Evolutionary conservation across 2,888 invertebrate species (phyloP).

Genomic region (Actias luna): DNA sequence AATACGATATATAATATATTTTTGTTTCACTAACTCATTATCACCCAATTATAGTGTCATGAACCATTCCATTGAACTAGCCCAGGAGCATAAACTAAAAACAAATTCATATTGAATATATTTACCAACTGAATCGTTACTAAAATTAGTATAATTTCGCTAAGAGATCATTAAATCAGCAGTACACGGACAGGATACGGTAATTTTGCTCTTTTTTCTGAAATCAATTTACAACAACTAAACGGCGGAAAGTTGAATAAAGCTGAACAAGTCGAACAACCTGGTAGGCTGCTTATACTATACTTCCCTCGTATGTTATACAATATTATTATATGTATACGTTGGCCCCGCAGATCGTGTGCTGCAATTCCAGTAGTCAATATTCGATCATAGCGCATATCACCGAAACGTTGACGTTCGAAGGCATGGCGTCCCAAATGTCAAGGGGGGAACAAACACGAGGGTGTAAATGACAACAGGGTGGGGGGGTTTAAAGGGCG

Average conservation of each 20-base stretch:
- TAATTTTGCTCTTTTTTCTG: constrained; percentile 10
- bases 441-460: constrained; percentile 38
- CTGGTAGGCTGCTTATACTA: background rate
- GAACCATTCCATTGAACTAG: background rate
- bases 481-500: constrained; percentile 43
- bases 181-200: constrained; percentile 14
- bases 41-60: constrained; percentile 8
- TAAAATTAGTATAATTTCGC: constrained; percentile 19
- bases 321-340: no score
- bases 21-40: background rate
- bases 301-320: no score
- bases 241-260: background rate
- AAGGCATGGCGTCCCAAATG: constrained; percentile 52
- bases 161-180: constrained; percentile 16
- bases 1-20: background rate
- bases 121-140: constrained; percentile 3
- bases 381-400: no score
- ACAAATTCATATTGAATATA: background rate
- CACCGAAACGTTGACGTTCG: background rate
- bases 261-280: background rate
- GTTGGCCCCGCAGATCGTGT: no score
- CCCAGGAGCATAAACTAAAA: background rate
- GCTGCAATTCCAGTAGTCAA: no score
- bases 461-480: constrained; percentile 32
- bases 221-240: constrained; percentile 2